Conservation (phyloP, 2,888 invertebrate species). For the Mellilla xanthometata region DNA sequence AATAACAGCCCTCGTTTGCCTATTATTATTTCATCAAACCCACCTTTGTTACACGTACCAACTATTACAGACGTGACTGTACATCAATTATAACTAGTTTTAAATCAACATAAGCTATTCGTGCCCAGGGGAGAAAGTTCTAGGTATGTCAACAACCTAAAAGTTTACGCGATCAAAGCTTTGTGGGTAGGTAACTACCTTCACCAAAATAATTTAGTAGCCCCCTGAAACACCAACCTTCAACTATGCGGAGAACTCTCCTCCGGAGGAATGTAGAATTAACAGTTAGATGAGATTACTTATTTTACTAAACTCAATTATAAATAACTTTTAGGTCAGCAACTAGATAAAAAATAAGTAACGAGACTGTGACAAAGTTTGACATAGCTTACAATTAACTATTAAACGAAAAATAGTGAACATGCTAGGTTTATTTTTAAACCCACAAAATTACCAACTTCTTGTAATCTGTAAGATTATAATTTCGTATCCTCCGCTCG, state of each 20-base stretch:
- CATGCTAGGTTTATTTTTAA: no score
- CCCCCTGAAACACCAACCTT: constrained; percentile 16
- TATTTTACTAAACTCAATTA: no score
- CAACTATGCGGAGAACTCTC: constrained; percentile 16
- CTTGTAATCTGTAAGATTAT: no score
- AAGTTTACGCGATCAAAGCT: constrained; percentile 30
- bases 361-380: no score
- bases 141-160: constrained; percentile 30
- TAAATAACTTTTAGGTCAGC: no score
- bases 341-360: no score
- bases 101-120: constrained; percentile 27
- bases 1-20: constrained; percentile 2
- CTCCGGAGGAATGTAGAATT: constrained; percentile 1
- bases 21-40: constrained; percentile 17
- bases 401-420: no score
- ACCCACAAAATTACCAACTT: no score
- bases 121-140: constrained; percentile 21
- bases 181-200: constrained; percentile 18
- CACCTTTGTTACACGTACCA: constrained; percentile 20
- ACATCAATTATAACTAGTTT: constrained; percentile 23
- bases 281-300: no score
- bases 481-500: no score
- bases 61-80: constrained; percentile 24
- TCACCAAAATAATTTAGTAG: constrained; percentile 30
- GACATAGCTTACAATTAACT: no score